Evolutionary conservation across 1,140 invertebrate species (phyloP).

Genomic region (Vanessa atalanta): DNA sequence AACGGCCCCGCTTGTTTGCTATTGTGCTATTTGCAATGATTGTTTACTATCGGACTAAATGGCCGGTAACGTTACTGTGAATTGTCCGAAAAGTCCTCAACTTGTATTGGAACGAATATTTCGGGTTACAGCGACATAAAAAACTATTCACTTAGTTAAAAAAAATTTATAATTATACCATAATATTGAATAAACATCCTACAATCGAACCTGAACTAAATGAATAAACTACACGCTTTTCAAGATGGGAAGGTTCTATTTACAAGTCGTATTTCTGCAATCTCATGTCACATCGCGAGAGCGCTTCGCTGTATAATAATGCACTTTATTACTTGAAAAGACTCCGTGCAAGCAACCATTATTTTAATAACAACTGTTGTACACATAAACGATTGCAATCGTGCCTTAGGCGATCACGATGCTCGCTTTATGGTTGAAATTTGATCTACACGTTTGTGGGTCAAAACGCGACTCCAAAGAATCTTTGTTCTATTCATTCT

Average conservation of each 20-base stretch:
- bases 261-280: constrained; percentile 34
- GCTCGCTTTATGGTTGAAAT: constrained; percentile 53
- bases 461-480: constrained; percentile 50
- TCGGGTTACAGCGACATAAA: background rate
- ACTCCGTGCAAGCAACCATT: constrained; percentile 50
- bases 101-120: background rate
- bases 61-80: constrained; percentile 14
- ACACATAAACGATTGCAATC: constrained; percentile 55
- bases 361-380: constrained; percentile 60
- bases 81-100: constrained; percentile 2
- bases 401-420: constrained; percentile 58
- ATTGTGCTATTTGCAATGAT: constrained; percentile 9
- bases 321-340: constrained; percentile 51
- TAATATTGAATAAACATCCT: background rate
- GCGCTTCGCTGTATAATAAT: constrained; percentile 40
- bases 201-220: constrained; percentile 1
- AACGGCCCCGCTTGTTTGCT: constrained; percentile 18
- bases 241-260: constrained; percentile 27
- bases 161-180: background rate
- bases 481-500: constrained; percentile 51
- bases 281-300: constrained; percentile 44
- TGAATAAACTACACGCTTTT: background rate
- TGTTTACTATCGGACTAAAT: constrained; percentile 20
- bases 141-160: background rate
- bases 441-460: constrained; percentile 66